Conservation (phyloP, 2,113 vertebrate species). For the Miniopterus natalensis region DNA sequence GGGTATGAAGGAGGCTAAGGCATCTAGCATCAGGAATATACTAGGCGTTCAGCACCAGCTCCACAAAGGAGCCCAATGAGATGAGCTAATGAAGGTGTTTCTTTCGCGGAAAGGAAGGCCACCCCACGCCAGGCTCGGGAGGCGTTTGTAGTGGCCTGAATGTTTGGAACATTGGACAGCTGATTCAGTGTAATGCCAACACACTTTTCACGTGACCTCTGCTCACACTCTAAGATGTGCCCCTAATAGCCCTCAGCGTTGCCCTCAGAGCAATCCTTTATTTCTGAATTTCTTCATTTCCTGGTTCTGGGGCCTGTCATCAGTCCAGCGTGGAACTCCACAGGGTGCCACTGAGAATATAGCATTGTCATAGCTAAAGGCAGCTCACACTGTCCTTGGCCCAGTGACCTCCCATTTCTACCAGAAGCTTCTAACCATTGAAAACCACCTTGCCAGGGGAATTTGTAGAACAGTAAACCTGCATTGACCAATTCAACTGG, state of each 20-base stretch:
- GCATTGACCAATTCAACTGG: accelerated
- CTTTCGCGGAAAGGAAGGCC: not conserved
- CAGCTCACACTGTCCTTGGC: not conserved
- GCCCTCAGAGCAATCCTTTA: not conserved
- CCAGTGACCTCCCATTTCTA: not conserved
- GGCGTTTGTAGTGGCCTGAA: not conserved
- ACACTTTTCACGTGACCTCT: not conserved
- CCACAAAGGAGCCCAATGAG: too few species aligned
- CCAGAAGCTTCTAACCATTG: not conserved
- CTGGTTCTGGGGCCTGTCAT: not conserved
- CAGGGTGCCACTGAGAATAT: not conserved
- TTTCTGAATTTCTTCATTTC: accelerated
- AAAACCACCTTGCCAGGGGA: not conserved
- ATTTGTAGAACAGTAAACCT: not conserved
- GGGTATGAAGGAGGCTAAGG: not conserved
- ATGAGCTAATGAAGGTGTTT: too few species aligned
- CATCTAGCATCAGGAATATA: not conserved
- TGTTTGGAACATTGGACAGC: not conserved
- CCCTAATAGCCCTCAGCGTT: not conserved
- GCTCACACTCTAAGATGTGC: not conserved
- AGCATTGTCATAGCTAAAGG: not conserved
- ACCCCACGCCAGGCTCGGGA: not conserved
- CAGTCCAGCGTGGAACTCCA: not conserved
- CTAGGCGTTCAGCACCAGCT: not conserved
- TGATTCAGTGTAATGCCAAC: too few species aligned